Evolutionary conservation across 2,797 vertebrate genomes (phyloP).

Genomic region (Sebastes iracundus): DNA sequence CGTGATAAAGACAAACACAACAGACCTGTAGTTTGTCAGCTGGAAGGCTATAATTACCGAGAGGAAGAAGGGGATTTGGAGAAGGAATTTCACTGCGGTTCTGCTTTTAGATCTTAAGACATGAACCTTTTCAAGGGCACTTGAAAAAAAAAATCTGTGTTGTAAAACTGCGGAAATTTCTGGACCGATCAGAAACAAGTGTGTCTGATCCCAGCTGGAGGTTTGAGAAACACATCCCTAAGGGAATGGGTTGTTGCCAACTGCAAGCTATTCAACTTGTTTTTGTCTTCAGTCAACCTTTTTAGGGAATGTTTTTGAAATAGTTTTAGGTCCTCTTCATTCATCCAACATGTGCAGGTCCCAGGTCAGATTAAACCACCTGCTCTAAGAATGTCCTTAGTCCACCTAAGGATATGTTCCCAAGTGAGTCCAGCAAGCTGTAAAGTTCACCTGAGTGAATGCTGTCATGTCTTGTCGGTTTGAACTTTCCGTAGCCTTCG

Average conservation of each 20-base stretch:
- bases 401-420: slow-evolving; percentile 56
- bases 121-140: slow-evolving; percentile 22
- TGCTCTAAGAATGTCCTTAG: background rate
- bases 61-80: slow-evolving; percentile 66
- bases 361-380: slow-evolving; percentile 26
- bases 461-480: slow-evolving; percentile 56
- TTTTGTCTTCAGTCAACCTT: slow-evolving; percentile 36
- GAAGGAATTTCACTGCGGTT: slow-evolving; percentile 62
- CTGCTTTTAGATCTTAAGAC: slow-evolving; percentile 49
- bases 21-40: slow-evolving; percentile 71
- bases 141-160: slow-evolving; percentile 24
- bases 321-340: slow-evolving; percentile 15
- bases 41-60: slow-evolving; percentile 71
- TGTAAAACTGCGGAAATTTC: slow-evolving; percentile 19
- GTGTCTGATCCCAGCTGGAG: slow-evolving; percentile 29
- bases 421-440: slow-evolving; percentile 45
- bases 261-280: slow-evolving; percentile 10
- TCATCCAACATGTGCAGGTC: slow-evolving; percentile 30
- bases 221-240: slow-evolving; percentile 13
- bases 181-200: slow-evolving; percentile 14
- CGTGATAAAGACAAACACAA: slow-evolving; percentile 65
- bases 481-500: slow-evolving; percentile 38
- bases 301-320: slow-evolving; percentile 24
- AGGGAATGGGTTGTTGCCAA: slow-evolving; percentile 27
- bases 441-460: slow-evolving; percentile 62